Evolutionary conservation across 2,113 vertebrate species (phyloP), one percentile per base, ranked within the genome.

Genomic region (Gymnorhina tibicen): DNA sequence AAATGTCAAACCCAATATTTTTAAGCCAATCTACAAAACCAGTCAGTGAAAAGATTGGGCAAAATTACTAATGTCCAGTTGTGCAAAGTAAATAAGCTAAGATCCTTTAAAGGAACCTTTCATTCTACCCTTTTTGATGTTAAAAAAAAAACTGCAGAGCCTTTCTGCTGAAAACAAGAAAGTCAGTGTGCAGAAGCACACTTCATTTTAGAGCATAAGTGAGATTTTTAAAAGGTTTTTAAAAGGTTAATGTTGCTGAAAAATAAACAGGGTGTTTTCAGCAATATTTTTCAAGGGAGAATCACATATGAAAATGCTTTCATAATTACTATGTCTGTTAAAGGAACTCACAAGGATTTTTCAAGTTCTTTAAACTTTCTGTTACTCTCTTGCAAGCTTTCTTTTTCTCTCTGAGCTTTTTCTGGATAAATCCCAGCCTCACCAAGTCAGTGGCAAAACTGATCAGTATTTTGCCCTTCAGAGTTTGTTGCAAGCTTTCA

Each of bases 1-100:
- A 95, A 87, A 94, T 94, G 92, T 93, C 93, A 96, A 79, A 93
- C 30, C 0, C 73, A 92, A 87, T 96, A 95, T 88, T 96, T 95
- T 94, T 60, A 94, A 95, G 69, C 56, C n/a, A 64, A 69, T 62
- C 62, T 89, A 66, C 85, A 89, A 92, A 94, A 85, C 14, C 28
- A 70, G 85, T 5, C 28, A 76, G 21, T 58, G 56, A 93, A 94
- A 96, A 92, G 56, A 53, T 37, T 39, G 53, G 42, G 32, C 20
- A 93, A 86, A 90, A 41, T 78, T 90, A 74, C 85, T 78, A 37
- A 88, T 50, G 85, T 86, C 47, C 72, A 78, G 41, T 93, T 86
- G 37, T 6, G 2, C 64, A 58, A 67, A 67, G 69, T 81, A 95
- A 96, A 93, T 89, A 89, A 89, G 37, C 11, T 35, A 52, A 75